phyloP scores from a whole-genome alignment of 2,888 invertebrate genomes.

The Yponomeuta evonymella region DNA sequence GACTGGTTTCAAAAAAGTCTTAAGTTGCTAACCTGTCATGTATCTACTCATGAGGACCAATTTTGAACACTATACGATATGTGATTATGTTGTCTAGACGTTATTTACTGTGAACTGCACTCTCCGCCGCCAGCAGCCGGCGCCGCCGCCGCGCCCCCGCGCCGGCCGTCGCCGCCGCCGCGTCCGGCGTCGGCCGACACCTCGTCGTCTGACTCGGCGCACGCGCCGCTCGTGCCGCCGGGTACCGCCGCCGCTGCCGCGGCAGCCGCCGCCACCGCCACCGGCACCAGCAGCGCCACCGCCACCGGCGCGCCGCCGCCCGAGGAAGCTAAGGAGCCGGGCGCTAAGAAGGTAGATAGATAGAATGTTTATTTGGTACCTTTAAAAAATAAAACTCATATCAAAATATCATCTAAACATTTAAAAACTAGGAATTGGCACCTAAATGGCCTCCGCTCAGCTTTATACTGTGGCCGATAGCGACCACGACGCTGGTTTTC shows the following conservation, averaged over 20 bases:
- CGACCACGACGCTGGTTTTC: too few species aligned
- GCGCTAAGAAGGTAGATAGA: background rate
- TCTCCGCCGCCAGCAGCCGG: conserved; percentile 28
- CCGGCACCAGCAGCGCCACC: conserved; percentile 34
- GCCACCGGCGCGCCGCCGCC: background rate
- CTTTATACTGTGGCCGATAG: too few species aligned
- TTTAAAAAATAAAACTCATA: too few species aligned
- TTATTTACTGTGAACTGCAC: background rate
- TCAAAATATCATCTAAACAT: too few species aligned
- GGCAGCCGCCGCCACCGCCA: conserved; percentile 34
- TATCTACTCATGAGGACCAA: too few species aligned
- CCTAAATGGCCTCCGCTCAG: too few species aligned
- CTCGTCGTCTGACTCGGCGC: conserved; percentile 70
- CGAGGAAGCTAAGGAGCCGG: background rate
- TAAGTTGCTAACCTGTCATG: too few species aligned
- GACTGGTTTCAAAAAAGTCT: too few species aligned
- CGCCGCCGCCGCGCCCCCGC: conserved; percentile 34
- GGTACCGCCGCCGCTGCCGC: conserved; percentile 35
- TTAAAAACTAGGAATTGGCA: too few species aligned
- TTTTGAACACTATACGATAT: too few species aligned
- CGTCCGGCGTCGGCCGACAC: conserved; percentile 74
- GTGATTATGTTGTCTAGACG: background rate
- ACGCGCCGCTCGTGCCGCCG: conserved; percentile 55
- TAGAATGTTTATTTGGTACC: too few species aligned
- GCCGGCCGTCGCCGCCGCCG: conserved; percentile 59